These are phyloP conservation scores for Rhipidura dahli DNA, from an alignment of 2,113 vertebrate species.

Conservation along the genomic window DNA sequence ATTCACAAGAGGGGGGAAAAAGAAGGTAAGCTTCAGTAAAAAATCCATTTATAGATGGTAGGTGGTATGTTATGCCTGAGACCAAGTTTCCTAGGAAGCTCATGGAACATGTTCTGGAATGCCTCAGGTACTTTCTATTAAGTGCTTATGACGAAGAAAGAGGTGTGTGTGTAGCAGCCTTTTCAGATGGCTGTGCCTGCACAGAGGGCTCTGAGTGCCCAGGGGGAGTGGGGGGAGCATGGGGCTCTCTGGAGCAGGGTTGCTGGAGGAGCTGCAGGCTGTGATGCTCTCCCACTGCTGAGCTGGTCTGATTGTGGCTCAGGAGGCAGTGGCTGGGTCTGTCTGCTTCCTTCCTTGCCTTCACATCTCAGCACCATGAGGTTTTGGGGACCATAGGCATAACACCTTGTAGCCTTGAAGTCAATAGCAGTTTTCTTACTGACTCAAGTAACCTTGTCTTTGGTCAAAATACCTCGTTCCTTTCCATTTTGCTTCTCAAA, in stretches of 20 bases:
- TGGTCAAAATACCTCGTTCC: background rate
- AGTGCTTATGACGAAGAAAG: background rate
- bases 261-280: background rate
- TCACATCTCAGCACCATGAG: background rate
- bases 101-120: background rate
- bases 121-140: background rate
- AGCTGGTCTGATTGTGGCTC: background rate
- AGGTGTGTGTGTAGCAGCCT: rapidly evolving
- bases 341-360: rapidly evolving
- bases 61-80: background rate
- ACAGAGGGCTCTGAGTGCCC: background rate
- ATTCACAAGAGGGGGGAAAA: background rate
- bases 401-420: rapidly evolving
- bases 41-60: background rate
- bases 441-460: background rate
- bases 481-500: background rate
- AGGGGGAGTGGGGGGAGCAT: rapidly evolving
- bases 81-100: background rate
- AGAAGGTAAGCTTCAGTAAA: background rate
- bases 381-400: rapidly evolving
- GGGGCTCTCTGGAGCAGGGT: background rate
- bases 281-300: rapidly evolving
- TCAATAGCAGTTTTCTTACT: background rate
- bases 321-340: background rate
- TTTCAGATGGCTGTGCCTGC: background rate